Conservation (phyloP, 1,140 invertebrate genomes). For the Diuraphis noxia region DNA sequence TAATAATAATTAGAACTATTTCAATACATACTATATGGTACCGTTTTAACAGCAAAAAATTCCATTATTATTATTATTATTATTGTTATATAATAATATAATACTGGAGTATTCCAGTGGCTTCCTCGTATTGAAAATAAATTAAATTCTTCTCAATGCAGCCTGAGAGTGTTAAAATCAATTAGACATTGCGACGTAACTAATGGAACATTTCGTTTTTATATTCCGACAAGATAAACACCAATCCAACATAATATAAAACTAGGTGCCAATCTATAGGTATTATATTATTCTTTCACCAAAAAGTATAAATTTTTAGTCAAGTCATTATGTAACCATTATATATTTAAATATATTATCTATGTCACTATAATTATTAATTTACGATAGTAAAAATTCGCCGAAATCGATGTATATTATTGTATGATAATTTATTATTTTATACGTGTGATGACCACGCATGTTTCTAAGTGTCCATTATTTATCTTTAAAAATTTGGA, state of each 20-base stretch:
- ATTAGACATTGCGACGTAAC: not conserved
- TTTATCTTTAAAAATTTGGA: not conserved
- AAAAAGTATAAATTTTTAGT: not conserved
- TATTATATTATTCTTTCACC: not conserved
- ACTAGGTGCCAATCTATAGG: not conserved
- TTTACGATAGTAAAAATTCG: not conserved
- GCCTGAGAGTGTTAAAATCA: not conserved
- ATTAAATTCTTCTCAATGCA: not conserved
- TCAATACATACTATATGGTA: too few species aligned
- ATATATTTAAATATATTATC: too few species aligned
- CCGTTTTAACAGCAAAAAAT: too few species aligned
- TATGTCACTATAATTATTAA: not conserved
- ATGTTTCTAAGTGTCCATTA: not conserved
- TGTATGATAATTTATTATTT: not conserved
- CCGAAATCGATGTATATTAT: not conserved
- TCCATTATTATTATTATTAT: not conserved
- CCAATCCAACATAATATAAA: not conserved
- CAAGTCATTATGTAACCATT: not conserved
- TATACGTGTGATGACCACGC: not conserved
- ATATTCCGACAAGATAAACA: not conserved
- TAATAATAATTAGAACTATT: too few species aligned
- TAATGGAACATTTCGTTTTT: not conserved
- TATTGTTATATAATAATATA: not conserved
- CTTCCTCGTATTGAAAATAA: not conserved
- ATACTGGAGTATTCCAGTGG: not conserved